These are phyloP conservation scores for Caenorhabditis remanei DNA, from an alignment of 1,140 invertebrate genomes.

Conservation along the genomic window DNA sequence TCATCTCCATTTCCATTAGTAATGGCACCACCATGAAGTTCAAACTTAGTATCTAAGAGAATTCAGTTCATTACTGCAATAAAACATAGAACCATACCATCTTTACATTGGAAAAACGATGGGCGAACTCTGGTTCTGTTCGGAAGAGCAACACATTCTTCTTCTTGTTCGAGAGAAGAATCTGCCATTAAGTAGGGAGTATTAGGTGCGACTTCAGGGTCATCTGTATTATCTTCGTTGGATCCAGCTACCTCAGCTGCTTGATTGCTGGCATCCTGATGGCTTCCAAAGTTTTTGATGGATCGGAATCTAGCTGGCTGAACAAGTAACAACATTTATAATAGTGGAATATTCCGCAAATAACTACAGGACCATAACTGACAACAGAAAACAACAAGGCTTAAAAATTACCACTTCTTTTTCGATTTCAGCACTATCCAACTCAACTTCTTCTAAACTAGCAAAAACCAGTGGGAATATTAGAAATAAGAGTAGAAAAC, in stretches of 20 bases:
- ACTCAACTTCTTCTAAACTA: constrained; percentile 7
- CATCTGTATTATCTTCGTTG: constrained; percentile 40
- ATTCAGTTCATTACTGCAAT: background rate
- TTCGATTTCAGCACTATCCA: constrained; percentile 26
- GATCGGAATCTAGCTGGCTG: constrained; percentile 30
- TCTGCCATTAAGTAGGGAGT: constrained; percentile 30
- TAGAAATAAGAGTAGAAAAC: background rate
- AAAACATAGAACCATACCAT: background rate
- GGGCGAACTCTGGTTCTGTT: constrained; percentile 48
- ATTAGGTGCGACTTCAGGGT: constrained; percentile 12
- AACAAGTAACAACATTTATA: background rate
- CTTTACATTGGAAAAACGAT: constrained; percentile 59
- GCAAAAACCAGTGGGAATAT: constrained; percentile 5
- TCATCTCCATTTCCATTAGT: constrained; percentile 65
- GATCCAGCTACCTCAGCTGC: constrained; percentile 10
- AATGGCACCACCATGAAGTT: constrained; percentile 63
- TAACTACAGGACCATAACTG: too few species aligned
- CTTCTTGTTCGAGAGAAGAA: constrained; percentile 47
- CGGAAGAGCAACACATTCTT: constrained; percentile 43
- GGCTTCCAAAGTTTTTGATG: constrained; percentile 28
- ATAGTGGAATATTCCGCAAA: background rate
- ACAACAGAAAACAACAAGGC: background rate
- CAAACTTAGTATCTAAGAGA: constrained; percentile 39
- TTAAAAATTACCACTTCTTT: constrained; percentile 24
- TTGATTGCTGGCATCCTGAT: constrained; percentile 32